Percentiles rank a stretch among this genome's conserved stretches.
phyloP scores from a whole-genome alignment of 2,888 invertebrate genomes.

The Drosophila limbata region DNA sequence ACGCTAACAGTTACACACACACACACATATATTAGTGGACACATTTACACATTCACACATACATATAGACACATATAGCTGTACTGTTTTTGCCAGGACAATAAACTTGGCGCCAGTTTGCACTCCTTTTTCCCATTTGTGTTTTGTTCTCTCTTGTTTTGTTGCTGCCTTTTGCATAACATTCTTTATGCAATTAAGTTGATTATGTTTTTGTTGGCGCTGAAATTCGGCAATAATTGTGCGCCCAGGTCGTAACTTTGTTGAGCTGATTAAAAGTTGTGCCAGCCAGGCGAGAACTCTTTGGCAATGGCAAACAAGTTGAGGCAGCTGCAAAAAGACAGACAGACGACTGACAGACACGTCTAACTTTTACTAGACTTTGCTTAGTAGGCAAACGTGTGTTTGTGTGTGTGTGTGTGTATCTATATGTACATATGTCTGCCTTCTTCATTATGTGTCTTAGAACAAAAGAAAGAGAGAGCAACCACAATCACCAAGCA shows the following conservation, averaged over 20 bases:
- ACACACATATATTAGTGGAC: not conserved
- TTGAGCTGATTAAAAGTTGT: slow-evolving; percentile 71
- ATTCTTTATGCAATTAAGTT: slow-evolving; percentile 75
- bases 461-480: slow-evolving; percentile 2
- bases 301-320: slow-evolving; percentile 54
- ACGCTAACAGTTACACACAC: slow-evolving; percentile 25
- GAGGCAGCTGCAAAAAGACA: slow-evolving; percentile 50
- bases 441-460: slow-evolving; percentile 31
- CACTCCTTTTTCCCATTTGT: slow-evolving; percentile 23
- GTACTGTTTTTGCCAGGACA: slow-evolving; percentile 46
- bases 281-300: slow-evolving; percentile 50
- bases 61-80: not conserved
- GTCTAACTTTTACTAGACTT: slow-evolving; percentile 72
- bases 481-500: slow-evolving; percentile 24
- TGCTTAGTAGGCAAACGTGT: slow-evolving; percentile 40
- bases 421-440: slow-evolving; percentile 1
- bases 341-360: slow-evolving; percentile 40
- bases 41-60: slow-evolving; percentile 1
- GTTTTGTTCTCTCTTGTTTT: slow-evolving; percentile 19
- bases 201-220: slow-evolving; percentile 75
- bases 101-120: slow-evolving; percentile 74
- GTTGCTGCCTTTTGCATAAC: slow-evolving; percentile 46
- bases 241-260: slow-evolving; percentile 47
- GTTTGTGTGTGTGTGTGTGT: slow-evolving; percentile 17
- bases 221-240: slow-evolving; percentile 71